These are phyloP conservation scores for Cydia strobilella DNA, from an alignment of 1,140 invertebrate species.

Conservation along the genomic window DNA sequence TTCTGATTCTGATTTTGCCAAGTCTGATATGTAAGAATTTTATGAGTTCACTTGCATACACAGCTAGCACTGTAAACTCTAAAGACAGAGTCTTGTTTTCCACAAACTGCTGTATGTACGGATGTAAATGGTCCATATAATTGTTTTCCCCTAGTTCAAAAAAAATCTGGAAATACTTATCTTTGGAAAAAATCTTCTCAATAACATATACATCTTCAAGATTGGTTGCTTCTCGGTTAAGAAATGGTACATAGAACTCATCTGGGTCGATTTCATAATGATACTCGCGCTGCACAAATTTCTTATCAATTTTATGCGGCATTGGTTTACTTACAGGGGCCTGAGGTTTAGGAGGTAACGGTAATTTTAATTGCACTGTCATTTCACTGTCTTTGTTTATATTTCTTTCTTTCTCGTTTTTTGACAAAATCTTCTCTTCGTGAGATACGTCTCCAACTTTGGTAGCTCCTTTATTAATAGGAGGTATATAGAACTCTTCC, in stretches of 20 bases:
- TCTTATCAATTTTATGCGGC: too few species aligned
- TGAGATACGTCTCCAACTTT: constrained; percentile 54
- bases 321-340: constrained; percentile 35
- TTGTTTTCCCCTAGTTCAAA: constrained; percentile 59
- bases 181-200: constrained; percentile 58
- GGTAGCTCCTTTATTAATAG: constrained; percentile 57
- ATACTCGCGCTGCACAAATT: too few species aligned
- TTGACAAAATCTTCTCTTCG: constrained; percentile 55
- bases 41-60: constrained; percentile 60
- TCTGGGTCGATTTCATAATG: constrained; percentile 39
- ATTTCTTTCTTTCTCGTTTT: constrained; percentile 59
- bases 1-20: constrained; percentile 53
- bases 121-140: constrained; percentile 47
- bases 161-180: constrained; percentile 55
- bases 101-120: constrained; percentile 48
- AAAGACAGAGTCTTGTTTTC: constrained; percentile 45
- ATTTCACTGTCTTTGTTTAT: constrained; percentile 30
- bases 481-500: constrained; percentile 69
- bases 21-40: constrained; percentile 50
- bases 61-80: constrained; percentile 49
- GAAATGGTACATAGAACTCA: constrained; percentile 69
- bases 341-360: constrained; percentile 40
- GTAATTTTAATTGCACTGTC: constrained; percentile 49
- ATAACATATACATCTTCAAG: constrained; percentile 59
- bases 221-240: constrained; percentile 54